Conservation (phyloP, 2,888 invertebrate species). For the Calliphora vomitoria region DNA sequence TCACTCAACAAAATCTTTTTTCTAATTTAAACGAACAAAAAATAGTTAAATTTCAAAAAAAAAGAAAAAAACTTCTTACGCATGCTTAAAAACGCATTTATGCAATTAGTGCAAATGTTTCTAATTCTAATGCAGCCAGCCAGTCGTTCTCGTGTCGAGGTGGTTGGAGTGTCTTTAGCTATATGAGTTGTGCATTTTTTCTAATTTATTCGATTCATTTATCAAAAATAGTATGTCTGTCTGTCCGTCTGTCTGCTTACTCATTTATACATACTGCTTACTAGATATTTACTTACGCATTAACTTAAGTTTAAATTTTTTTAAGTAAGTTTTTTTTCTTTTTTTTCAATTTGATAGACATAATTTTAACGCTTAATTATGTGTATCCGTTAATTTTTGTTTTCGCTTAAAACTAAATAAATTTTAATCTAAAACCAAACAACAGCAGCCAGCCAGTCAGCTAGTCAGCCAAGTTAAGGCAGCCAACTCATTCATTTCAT, state of each 20-base stretch:
- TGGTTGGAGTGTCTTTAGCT: neutral
- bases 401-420: conserved; percentile 48
- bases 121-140: conserved; percentile 43
- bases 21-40: conserved; percentile 47
- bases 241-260: conserved; percentile 11
- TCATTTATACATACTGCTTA: neutral
- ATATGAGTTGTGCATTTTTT: conserved; percentile 24
- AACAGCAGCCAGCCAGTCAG: conserved; percentile 36
- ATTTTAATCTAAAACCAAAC: conserved; percentile 50
- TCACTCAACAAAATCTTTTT: conserved; percentile 48
- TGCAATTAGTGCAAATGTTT: conserved; percentile 73
- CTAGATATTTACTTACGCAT: conserved; percentile 48
- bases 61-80: conserved; percentile 46
- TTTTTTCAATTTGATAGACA: conserved; percentile 66
- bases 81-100: conserved; percentile 69
- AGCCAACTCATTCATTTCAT: conserved; percentile 55
- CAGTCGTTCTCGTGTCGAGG: neutral
- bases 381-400: conserved; percentile 73
- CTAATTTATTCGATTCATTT: conserved; percentile 70
- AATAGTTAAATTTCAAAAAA: conserved; percentile 31
- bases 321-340: no score
- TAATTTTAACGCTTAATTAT: conserved; percentile 74
- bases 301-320: conserved; percentile 46
- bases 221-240: conserved; percentile 30
- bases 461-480: conserved; percentile 23